These are phyloP conservation scores for Allolobophora icterica DNA, from an alignment of 2,888 invertebrate genomes.

Conservation along the genomic window DNA sequence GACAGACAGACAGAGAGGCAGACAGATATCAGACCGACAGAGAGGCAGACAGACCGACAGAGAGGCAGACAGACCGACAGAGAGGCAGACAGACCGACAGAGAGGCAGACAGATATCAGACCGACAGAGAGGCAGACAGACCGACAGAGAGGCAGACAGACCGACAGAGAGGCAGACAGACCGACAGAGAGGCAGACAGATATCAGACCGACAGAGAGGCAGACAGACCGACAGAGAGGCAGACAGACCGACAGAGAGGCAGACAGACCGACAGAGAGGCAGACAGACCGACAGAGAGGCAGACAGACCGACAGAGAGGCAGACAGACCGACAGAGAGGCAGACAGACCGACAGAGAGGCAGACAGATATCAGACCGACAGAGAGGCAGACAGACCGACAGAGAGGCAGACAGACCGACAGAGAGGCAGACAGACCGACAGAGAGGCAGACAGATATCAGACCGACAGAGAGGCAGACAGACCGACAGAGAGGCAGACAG, in stretches of 20 bases:
- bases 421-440: no score
- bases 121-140: not conserved
- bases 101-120: conserved; percentile 25
- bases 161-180: no score
- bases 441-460: not conserved
- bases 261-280: not conserved
- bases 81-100: conserved; percentile 21
- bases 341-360: conserved; percentile 24
- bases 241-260: not conserved
- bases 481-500: conserved; percentile 26
- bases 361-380: conserved; percentile 25
- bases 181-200: not conserved
- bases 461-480: conserved; percentile 24
- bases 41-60: not conserved
- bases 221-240: conserved; percentile 24
- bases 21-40: no score
- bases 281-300: no score
- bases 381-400: not conserved
- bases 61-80: conserved; percentile 21
- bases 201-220: conserved; percentile 21
- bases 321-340: conserved; percentile 28
- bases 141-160: not conserved
- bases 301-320: not conserved
- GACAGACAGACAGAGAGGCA: not conserved
- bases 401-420: no score